Evolutionary conservation across 2,113 vertebrate species (phyloP).

Genomic region (Falcunculus frontatus): DNA sequence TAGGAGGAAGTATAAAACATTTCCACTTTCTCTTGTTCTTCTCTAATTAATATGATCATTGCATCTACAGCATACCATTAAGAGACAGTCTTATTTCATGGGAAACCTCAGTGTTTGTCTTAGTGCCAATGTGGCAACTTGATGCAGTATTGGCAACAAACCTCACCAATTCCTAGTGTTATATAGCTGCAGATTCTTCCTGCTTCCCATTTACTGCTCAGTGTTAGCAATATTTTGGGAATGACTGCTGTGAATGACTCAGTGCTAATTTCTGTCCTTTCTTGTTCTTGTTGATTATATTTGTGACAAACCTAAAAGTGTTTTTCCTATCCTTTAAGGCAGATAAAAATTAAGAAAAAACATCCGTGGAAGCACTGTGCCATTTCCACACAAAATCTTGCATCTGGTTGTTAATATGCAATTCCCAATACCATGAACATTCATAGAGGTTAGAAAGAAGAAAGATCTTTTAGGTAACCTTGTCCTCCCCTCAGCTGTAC

Average conservation of each 20-base stretch:
- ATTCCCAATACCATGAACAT: neutral
- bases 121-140: neutral
- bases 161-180: neutral
- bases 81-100: neutral
- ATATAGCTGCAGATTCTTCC: neutral
- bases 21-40: neutral
- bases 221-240: neutral
- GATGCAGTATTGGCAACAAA: neutral
- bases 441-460: neutral
- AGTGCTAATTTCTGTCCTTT: neutral
- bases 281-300: neutral
- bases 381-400: neutral
- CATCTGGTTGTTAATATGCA: constrained; percentile 1
- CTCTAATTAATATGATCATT: neutral
- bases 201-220: neutral
- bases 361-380: neutral
- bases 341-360: neutral
- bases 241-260: neutral
- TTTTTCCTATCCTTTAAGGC: neutral
- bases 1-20: neutral
- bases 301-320: neutral
- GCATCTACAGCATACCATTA: neutral
- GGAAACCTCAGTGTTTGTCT: neutral
- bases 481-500: neutral
- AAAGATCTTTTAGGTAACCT: constrained; percentile 19